phyloP scores from a whole-genome alignment of 2,797 vertebrate genomes.

The Pseudomugil gertrudae region DNA sequence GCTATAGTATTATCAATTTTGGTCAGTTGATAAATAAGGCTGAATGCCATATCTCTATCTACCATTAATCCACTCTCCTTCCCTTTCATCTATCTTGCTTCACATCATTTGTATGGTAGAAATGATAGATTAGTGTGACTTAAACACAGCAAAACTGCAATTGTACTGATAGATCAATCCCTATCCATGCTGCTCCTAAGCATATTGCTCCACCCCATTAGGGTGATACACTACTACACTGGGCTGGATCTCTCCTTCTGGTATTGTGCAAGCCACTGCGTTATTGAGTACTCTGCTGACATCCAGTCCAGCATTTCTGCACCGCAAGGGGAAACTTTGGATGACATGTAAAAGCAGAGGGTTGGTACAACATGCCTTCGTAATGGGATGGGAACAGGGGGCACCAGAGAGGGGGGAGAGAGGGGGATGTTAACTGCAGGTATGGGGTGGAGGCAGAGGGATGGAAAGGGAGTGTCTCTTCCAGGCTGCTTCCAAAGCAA shows the following conservation, averaged over 20 bases:
- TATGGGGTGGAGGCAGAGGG: constrained; percentile 60
- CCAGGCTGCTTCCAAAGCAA: constrained; percentile 87
- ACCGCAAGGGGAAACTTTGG: constrained; percentile 86
- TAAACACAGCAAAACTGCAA: constrained; percentile 71
- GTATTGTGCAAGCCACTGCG: constrained; percentile 63
- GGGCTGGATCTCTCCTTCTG: constrained; percentile 49
- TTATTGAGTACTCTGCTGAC: constrained; percentile 78
- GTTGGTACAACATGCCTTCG: constrained; percentile 82
- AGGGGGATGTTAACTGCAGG: constrained; percentile 63
- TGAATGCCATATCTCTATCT: constrained; percentile 10
- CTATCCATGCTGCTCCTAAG: constrained; percentile 65
- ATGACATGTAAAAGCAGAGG: constrained; percentile 89
- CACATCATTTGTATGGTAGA: constrained; percentile 54
- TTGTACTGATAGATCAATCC: constrained; percentile 70
- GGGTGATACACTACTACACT: constrained; percentile 64
- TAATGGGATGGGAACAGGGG: constrained; percentile 88
- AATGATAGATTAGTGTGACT: constrained; percentile 71
- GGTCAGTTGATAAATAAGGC: constrained; percentile 22
- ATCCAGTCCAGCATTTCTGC: constrained; percentile 82
- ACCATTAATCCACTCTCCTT: constrained; percentile 34
- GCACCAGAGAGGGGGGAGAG: constrained; percentile 65
- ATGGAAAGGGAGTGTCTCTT: constrained; percentile 63
- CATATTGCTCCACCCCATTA: constrained; percentile 76
- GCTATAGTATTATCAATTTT: constrained; percentile 21
- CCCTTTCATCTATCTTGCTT: constrained; percentile 65